Evolutionary conservation across 2,888 invertebrate species (phyloP).

Genomic region (Drosophila paranaensis): DNA sequence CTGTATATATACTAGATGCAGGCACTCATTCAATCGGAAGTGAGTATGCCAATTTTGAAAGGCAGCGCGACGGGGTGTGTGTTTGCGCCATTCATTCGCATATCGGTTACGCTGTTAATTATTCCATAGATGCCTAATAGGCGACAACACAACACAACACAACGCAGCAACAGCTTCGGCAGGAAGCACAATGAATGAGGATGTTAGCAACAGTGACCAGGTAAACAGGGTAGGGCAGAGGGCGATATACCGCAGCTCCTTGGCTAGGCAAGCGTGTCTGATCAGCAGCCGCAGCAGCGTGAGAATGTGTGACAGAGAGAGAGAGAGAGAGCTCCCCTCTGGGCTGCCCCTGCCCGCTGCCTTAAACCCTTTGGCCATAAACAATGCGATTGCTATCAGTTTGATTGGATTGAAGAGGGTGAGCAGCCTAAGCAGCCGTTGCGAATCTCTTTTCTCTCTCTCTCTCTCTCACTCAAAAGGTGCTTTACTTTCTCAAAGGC

Average conservation of each 20-base stretch:
- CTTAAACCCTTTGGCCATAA: slow-evolving; percentile 55
- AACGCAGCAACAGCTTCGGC: slow-evolving; percentile 10
- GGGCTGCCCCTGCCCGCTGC: not conserved
- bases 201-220: slow-evolving; percentile 57
- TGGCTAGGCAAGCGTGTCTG: slow-evolving; percentile 54
- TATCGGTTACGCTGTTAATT: slow-evolving; percentile 72
- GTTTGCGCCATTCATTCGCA: slow-evolving; percentile 47
- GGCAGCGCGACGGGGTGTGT: slow-evolving; percentile 25
- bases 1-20: slow-evolving; percentile 6
- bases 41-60: slow-evolving; percentile 60
- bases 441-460: too few relatives aligned
- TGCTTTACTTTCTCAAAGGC: slow-evolving; percentile 1
- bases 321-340: not conserved
- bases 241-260: slow-evolving; percentile 41
- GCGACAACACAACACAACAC: slow-evolving; percentile 45
- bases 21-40: slow-evolving; percentile 65
- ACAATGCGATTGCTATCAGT: slow-evolving; percentile 72
- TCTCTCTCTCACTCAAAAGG: not conserved
- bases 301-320: slow-evolving; percentile 51
- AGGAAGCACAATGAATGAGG: slow-evolving; percentile 37
- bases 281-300: slow-evolving; percentile 61
- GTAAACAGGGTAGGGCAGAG: slow-evolving; percentile 17
- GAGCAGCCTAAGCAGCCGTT: slow-evolving; percentile 1
- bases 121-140: slow-evolving; percentile 69
- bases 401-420: slow-evolving; percentile 48